Percentiles rank a stretch among this genome's conserved stretches.
Conservation (phyloP, 2,113 vertebrate species). For the Leptosomus discolor region DNA sequence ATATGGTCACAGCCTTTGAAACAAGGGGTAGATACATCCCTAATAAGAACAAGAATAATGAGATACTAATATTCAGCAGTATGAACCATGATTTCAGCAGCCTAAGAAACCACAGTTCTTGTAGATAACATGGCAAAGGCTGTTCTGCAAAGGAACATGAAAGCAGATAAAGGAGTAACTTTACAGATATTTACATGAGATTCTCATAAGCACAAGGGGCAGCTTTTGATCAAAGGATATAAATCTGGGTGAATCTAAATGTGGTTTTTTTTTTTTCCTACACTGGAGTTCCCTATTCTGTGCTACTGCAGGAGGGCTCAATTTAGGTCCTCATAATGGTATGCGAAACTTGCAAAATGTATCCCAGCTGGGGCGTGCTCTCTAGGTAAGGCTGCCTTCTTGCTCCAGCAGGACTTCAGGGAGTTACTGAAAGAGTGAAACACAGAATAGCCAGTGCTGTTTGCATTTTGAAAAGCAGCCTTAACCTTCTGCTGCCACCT, state of each 20-base stretch:
- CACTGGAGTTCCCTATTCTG: background rate
- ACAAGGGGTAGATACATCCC: background rate
- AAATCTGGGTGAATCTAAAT: slow-evolving; percentile 63
- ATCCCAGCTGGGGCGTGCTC: background rate
- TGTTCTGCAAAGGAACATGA: slow-evolving; percentile 11
- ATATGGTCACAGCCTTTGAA: background rate
- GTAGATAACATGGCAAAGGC: background rate
- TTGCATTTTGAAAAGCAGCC: background rate
- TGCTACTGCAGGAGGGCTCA: background rate
- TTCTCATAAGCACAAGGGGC: slow-evolving; percentile 56
- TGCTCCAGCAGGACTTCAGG: background rate
- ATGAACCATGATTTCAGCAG: background rate
- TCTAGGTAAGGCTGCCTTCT: background rate
- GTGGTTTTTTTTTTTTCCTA: background rate
- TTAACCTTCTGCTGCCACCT: background rate
- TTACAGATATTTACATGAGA: slow-evolving; percentile 57
- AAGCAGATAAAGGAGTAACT: slow-evolving; percentile 37
- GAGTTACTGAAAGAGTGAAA: background rate
- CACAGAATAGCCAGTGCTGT: background rate
- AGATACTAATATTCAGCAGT: slow-evolving; percentile 8
- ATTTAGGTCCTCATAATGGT: slow-evolving; percentile 12
- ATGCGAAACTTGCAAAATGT: slow-evolving; percentile 15
- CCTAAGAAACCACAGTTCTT: background rate
- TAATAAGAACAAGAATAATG: background rate
- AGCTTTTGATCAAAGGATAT: slow-evolving; percentile 61